phyloP scores from a whole-genome alignment of 2,888 invertebrate genomes.

The Drosophila quinaria region DNA sequence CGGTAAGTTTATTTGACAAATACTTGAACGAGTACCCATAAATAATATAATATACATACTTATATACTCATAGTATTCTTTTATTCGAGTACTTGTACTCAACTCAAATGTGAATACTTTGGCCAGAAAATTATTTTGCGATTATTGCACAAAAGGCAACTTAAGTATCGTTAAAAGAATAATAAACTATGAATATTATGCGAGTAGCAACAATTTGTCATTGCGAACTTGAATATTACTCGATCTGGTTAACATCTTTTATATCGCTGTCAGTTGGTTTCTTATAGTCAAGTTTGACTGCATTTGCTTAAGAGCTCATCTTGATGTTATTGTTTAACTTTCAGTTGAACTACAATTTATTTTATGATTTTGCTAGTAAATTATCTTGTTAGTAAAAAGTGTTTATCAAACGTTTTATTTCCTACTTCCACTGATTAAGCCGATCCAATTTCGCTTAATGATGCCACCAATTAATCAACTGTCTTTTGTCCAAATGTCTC shows the following conservation, averaged over 20 bases:
- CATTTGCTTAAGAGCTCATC: background rate
- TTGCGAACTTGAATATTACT: conserved; percentile 1
- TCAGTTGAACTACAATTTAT: background rate
- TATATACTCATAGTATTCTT: background rate
- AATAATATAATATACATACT: conserved; percentile 27
- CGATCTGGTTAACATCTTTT: background rate
- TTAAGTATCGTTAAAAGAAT: conserved; percentile 15
- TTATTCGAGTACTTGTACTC: conserved; percentile 9
- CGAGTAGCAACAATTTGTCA: conserved; percentile 13
- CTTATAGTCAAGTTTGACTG: conserved; percentile 1
- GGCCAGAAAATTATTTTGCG: conserved; percentile 19
- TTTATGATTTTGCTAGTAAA: background rate
- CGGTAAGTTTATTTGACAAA: conserved; percentile 53
- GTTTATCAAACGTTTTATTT: background rate
- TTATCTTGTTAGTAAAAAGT: background rate
- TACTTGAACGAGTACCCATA: conserved; percentile 27
- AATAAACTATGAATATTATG: conserved; percentile 6
- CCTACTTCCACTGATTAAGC: too few species aligned
- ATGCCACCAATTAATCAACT: too few species aligned
- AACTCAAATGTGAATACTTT: conserved; percentile 10
- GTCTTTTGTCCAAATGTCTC: too few species aligned
- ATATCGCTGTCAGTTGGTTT: background rate
- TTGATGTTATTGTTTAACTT: background rate
- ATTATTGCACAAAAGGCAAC: conserved; percentile 28
- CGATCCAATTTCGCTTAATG: too few species aligned